phyloP scores from a whole-genome alignment of 2,113 vertebrate species.

The Poicephalus gulielmi region DNA sequence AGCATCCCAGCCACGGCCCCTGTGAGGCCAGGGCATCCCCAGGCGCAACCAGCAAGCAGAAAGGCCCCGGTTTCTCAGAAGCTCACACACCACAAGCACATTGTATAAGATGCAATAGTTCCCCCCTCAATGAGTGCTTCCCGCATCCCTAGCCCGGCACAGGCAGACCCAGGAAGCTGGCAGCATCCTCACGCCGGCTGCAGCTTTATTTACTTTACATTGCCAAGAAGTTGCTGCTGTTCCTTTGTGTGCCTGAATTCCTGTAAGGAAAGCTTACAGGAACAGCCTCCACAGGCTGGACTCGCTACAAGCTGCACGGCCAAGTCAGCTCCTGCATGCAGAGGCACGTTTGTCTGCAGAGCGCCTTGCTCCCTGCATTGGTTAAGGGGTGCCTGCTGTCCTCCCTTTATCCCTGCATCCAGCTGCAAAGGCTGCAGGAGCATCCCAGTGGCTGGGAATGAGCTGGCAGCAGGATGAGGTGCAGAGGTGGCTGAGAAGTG shows the following conservation, averaged over 20 bases:
- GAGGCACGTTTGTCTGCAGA: background rate
- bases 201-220: background rate
- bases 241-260: background rate
- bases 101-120: accelerated
- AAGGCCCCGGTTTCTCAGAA: background rate
- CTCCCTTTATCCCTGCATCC: background rate
- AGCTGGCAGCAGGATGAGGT: background rate
- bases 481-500: background rate
- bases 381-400: background rate
- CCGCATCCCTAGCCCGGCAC: background rate
- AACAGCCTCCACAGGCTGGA: background rate
- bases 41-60: background rate
- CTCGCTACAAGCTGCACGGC: accelerated
- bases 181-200: background rate
- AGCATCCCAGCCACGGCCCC: background rate
- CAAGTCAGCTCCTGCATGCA: background rate
- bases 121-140: accelerated
- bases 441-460: background rate
- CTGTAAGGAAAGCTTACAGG: background rate
- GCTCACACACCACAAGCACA: accelerated
- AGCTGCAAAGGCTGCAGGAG: background rate
- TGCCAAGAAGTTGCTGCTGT: background rate
- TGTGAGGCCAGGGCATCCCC: accelerated
- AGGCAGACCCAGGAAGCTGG: background rate
- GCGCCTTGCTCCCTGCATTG: background rate